Evolutionary conservation across 1,140 invertebrate genomes (phyloP).

Genomic region (Drosophila takahashii): DNA sequence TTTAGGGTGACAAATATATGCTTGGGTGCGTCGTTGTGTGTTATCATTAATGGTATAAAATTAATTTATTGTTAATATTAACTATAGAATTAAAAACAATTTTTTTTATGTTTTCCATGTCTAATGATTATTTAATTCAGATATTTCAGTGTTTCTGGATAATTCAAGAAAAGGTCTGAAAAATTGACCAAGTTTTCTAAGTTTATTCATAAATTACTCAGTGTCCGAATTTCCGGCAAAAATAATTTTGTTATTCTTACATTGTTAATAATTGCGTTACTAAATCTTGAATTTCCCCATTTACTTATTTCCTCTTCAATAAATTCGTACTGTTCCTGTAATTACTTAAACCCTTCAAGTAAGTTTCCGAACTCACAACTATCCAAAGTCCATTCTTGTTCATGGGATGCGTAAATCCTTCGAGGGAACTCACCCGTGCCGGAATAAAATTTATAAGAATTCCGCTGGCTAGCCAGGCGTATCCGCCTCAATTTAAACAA

Average conservation of each 20-base stretch:
- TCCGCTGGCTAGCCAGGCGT: conserved; percentile 7
- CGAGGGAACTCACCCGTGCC: conserved; percentile 13
- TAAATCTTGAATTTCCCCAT: neutral
- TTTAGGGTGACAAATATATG: conserved; percentile 12
- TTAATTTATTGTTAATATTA: too few relatives aligned
- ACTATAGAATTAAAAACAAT: too few relatives aligned
- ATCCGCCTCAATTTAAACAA: conserved; percentile 70
- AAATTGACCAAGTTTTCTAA: neutral
- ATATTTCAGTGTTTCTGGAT: too few relatives aligned
- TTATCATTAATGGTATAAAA: too few relatives aligned
- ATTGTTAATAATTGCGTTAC: neutral
- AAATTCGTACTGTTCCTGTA: conserved; percentile 4
- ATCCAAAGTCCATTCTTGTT: neutral
- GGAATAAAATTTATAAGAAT: conserved; percentile 29
- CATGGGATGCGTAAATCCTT: conserved; percentile 25
- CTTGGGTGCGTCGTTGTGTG: neutral
- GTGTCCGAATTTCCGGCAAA: neutral
- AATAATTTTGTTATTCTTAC: neutral
- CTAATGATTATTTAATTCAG: too few relatives aligned
- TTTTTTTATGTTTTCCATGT: too few relatives aligned
- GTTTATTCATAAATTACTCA: neutral
- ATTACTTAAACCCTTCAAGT: conserved; percentile 23
- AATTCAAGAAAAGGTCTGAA: too few relatives aligned
- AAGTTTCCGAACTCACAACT: conserved; percentile 9
- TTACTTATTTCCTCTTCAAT: neutral